Base-by-base conservation (phyloP, 2,113 vertebrate species). In the Plectropomus leopardus region DNA sequence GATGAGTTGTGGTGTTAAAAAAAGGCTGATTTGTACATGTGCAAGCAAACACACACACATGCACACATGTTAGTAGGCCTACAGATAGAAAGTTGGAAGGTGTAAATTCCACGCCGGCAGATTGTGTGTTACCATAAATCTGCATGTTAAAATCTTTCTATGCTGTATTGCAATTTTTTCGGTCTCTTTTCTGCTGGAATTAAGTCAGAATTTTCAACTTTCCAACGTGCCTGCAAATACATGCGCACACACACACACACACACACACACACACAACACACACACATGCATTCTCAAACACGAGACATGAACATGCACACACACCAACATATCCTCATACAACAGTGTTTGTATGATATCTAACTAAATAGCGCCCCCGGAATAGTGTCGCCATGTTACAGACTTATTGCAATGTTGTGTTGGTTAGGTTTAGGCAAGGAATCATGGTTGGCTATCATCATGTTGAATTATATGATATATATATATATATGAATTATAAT, bases 131-230 rank as follows among this genome's bases (percentile, higher is more conserved):
- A 7, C 40, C 19, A 40, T 2, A 1, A 58, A 83, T 71, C 13
- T 58, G n/a, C 16, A 42, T 24, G 28, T 61, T 0, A 13, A 73
- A 7, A 23, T 13, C 36, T 1, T 40, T 26, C 15, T 45, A 3
- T 5, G 40, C 21, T 70, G 7, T 9, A 10, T 30, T 53, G 1
- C 6, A 7, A 11, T 3, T 7, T 19, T 30, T 44, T 53, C 24
- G 32, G 16, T 45, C 1, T 42, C 2, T 45, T 40, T 64, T 68
- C 7, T 70, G 11, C 5, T 28, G 24, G 26, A 13, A 6, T 42
- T 14, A 71, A 30, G 32, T 48, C 58, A 77, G 57, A 83, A 82
- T 80, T 83, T 86, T 16, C 68, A 73, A 86, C 76, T 71, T 78
- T 61, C 51, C 54, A 82, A 76, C 86, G 24, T 21, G 32, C n/a